Evolutionary conservation across 2,888 invertebrate genomes (phyloP).

Genomic region (Lydus trimaculatus): DNA sequence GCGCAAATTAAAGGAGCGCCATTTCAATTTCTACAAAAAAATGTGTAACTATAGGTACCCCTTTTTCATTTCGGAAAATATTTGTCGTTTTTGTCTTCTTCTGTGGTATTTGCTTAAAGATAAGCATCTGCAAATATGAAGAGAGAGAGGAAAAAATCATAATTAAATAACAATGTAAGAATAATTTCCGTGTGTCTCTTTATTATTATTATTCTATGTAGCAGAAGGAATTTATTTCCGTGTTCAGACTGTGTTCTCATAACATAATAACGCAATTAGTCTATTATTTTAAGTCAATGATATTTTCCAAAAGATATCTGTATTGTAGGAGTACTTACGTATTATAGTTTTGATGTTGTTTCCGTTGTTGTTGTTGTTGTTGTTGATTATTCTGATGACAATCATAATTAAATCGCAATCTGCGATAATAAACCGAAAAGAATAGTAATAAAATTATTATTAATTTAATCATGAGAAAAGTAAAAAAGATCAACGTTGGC

Average conservation of each 20-base stretch:
- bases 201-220: background rate
- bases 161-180: background rate
- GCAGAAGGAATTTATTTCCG: background rate
- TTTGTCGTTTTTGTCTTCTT: background rate
- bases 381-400: background rate
- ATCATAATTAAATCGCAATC: background rate
- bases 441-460: background rate
- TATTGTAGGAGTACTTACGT: background rate
- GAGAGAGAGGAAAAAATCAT: background rate
- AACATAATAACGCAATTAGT: slow-evolving; percentile 12
- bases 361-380: background rate
- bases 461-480: background rate
- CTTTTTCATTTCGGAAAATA: background rate
- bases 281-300: background rate
- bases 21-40: background rate
- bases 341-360: background rate
- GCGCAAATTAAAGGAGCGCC: slow-evolving; percentile 5
- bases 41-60: background rate
- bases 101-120: background rate
- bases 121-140: background rate
- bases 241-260: background rate
- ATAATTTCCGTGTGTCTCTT: slow-evolving; percentile 5
- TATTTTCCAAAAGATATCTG: background rate
- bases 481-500: background rate
- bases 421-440: background rate